phyloP scores from a whole-genome alignment of 2,797 vertebrate species.

The Pipistrellus nathusii region DNA sequence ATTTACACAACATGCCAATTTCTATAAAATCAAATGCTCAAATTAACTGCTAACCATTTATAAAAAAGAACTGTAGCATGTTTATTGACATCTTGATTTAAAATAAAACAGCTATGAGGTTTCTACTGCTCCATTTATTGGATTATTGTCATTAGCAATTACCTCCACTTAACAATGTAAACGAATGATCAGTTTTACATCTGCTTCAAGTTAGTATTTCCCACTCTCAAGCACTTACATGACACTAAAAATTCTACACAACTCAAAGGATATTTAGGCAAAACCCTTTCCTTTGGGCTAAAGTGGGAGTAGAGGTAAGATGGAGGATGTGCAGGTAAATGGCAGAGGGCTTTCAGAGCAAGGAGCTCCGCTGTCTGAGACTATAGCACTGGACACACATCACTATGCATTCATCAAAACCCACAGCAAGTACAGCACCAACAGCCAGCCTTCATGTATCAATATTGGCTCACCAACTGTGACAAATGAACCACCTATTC shows the following conservation, averaged over 20 bases:
- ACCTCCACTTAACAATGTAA: neutral
- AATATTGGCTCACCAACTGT: fast-evolving
- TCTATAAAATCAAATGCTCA: neutral
- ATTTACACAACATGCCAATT: neutral
- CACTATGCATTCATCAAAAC: neutral
- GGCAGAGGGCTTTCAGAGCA: neutral
- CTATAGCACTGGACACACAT: neutral
- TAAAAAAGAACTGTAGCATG: neutral
- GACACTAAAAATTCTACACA: neutral
- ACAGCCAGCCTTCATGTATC: no score
- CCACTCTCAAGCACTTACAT: neutral
- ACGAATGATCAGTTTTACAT: neutral
- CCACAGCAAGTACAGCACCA: neutral
- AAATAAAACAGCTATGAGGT: neutral
- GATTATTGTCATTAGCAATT: neutral
- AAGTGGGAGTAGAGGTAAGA: fast-evolving
- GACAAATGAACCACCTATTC: neutral
- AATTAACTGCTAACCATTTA: neutral
- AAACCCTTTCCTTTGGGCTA: neutral
- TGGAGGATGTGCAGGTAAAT: neutral
- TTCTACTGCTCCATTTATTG: neutral
- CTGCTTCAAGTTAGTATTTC: neutral
- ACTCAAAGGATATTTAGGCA: neutral
- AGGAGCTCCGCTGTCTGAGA: no score
- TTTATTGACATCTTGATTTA: neutral